phyloP scores from a whole-genome alignment of 1,140 invertebrate genomes.

The Brachionus plicatilis region DNA sequence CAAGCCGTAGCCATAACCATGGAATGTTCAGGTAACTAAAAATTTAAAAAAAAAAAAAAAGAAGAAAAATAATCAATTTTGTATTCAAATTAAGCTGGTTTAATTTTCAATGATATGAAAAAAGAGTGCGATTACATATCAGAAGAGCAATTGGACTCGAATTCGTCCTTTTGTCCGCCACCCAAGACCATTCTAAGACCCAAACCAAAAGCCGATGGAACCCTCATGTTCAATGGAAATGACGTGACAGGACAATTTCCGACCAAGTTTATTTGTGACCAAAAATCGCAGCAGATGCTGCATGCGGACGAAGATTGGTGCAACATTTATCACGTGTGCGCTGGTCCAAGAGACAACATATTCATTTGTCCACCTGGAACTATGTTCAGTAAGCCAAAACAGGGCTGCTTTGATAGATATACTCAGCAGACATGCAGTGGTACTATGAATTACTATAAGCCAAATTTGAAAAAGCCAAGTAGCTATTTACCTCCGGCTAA shows the following conservation, averaged over 20 bases:
- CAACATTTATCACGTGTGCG: slow-evolving; percentile 39
- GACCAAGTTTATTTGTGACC: background rate
- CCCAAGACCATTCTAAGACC: slow-evolving; percentile 31
- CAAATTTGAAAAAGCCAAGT: slow-evolving; percentile 37
- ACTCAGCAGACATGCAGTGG: background rate
- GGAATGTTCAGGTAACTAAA: slow-evolving; percentile 21
- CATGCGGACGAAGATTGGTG: slow-evolving; percentile 37
- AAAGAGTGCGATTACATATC: slow-evolving; percentile 28
- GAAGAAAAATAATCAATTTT: background rate
- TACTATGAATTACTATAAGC: slow-evolving; percentile 29
- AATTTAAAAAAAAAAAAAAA: background rate
- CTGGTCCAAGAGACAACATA: slow-evolving; percentile 36
- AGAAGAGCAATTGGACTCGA: slow-evolving; percentile 1
- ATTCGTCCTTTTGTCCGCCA: slow-evolving; percentile 27
- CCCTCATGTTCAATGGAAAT: slow-evolving; percentile 28
- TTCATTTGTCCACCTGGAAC: slow-evolving; percentile 41
- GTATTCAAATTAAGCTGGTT: slow-evolving; percentile 11
- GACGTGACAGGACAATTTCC: slow-evolving; percentile 38
- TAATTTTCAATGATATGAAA: slow-evolving; percentile 38
- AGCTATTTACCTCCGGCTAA: background rate
- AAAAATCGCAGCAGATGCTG: slow-evolving; percentile 16
- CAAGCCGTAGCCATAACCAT: slow-evolving; percentile 40
- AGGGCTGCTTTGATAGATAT: slow-evolving; percentile 40
- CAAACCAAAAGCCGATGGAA: slow-evolving; percentile 25
- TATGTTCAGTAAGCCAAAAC: slow-evolving; percentile 26